phyloP scores from a whole-genome alignment of 2,797 vertebrate genomes.

The Aratinga solstitialis region DNA sequence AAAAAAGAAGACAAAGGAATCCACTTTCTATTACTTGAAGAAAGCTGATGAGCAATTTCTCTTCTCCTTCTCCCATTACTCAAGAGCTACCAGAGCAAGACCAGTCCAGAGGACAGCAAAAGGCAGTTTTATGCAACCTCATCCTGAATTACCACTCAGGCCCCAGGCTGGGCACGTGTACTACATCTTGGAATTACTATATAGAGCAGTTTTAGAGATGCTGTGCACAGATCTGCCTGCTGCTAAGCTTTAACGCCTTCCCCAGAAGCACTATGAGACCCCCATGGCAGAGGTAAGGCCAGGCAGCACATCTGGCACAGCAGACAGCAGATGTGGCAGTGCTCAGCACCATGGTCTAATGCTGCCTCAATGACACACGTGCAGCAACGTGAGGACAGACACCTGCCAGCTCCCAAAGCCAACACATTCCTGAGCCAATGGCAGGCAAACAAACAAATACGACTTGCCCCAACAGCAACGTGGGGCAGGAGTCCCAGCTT shows the following conservation, averaged over 20 bases:
- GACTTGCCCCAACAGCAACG: constrained; percentile 34
- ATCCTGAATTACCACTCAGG: not conserved
- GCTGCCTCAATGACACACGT: not conserved
- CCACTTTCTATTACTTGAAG: not conserved
- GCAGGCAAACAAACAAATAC: not conserved
- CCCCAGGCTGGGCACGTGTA: not conserved
- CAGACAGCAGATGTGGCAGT: not conserved
- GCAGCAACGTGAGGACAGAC: not conserved
- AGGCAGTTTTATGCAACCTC: not conserved
- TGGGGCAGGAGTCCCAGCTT: constrained; percentile 16
- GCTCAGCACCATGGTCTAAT: not conserved
- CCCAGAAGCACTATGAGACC: not conserved
- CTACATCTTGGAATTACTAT: not conserved
- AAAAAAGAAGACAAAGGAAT: not conserved
- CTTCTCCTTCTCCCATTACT: not conserved
- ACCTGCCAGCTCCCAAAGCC: constrained; percentile 44
- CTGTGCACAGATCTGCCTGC: not conserved
- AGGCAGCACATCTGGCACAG: not conserved
- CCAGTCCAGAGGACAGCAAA: not conserved
- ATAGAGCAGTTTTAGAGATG: not conserved
- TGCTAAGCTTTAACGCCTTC: not conserved
- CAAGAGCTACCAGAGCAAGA: not conserved
- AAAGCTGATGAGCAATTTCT: not conserved
- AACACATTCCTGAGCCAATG: constrained; percentile 1
- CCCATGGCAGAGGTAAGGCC: not conserved